Evolutionary conservation across 2,113 vertebrate species (phyloP).

Genomic region (Chlorodrepanis virens): DNA sequence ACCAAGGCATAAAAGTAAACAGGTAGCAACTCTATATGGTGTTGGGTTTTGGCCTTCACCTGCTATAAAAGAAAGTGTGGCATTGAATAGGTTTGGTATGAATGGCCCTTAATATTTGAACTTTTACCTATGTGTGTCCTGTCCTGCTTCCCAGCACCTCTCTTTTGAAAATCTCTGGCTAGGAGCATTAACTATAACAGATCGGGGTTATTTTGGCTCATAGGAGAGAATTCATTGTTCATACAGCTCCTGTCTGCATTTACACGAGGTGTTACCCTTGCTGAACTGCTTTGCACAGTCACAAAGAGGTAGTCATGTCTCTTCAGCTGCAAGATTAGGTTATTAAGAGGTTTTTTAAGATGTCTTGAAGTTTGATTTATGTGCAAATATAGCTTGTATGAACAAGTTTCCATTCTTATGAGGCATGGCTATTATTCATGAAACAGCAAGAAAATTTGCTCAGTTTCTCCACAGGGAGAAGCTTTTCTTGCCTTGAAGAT

Average conservation of each 20-base stretch:
- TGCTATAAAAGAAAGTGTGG: neutral
- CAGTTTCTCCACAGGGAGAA: constrained; percentile 24
- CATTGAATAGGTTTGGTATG: neutral
- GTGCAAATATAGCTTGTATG: neutral
- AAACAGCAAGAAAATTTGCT: constrained; percentile 48
- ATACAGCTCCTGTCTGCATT: neutral
- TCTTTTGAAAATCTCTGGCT: neutral
- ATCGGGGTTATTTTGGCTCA: neutral
- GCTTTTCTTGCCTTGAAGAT: neutral
- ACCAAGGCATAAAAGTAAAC: neutral
- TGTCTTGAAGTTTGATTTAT: constrained; percentile 2
- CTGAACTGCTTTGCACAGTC: neutral
- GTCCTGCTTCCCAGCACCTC: fast-evolving
- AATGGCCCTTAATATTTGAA: neutral
- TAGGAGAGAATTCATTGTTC: neutral
- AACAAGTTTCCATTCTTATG: neutral
- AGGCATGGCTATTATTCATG: constrained; percentile 6
- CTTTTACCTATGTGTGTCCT: neutral
- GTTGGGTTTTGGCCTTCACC: neutral
- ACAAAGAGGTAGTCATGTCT: neutral
- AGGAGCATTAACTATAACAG: neutral
- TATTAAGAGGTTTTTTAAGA: neutral
- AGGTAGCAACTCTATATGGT: fast-evolving
- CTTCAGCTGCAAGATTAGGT: neutral
- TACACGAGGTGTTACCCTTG: neutral